Conservation (phyloP, 1,140 invertebrate species). For the Octopus bimaculoides region DNA sequence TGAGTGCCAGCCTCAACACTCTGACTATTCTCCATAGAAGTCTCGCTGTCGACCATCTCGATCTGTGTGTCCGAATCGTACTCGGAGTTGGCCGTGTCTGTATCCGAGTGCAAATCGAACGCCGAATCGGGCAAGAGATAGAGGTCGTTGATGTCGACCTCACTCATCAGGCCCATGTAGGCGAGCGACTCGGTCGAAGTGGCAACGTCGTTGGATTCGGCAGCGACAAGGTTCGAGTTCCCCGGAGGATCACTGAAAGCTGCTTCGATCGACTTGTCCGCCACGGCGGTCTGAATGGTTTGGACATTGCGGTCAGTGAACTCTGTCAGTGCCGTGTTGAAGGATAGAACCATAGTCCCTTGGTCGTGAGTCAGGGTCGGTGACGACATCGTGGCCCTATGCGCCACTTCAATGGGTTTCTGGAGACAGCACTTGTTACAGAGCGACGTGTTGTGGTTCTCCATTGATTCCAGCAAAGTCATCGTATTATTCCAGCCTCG, state of each 20-base stretch:
- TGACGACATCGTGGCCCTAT: conserved; percentile 28
- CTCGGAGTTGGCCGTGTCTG: conserved; percentile 24
- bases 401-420: conserved; percentile 17
- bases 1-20: conserved; percentile 39
- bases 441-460: conserved; percentile 17
- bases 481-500: background rate
- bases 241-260: conserved; percentile 30
- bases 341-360: conserved; percentile 44
- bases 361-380: conserved; percentile 32
- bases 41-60: conserved; percentile 44
- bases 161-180: conserved; percentile 49
- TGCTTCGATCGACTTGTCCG: conserved; percentile 42
- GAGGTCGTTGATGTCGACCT: conserved; percentile 49
- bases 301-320: conserved; percentile 32
- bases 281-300: conserved; percentile 30
- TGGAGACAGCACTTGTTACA: conserved; percentile 18
- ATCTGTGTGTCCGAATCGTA: conserved; percentile 25
- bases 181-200: conserved; percentile 51
- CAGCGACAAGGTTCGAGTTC: conserved; percentile 5
- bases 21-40: conserved; percentile 28
- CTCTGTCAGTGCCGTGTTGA: conserved; percentile 24
- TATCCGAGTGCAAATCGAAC: conserved; percentile 35
- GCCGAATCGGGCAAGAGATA: conserved; percentile 44
- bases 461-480: conserved; percentile 17
- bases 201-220: conserved; percentile 37